phyloP scores from a whole-genome alignment of 2,888 invertebrate species.

The Desoria tigrina region DNA sequence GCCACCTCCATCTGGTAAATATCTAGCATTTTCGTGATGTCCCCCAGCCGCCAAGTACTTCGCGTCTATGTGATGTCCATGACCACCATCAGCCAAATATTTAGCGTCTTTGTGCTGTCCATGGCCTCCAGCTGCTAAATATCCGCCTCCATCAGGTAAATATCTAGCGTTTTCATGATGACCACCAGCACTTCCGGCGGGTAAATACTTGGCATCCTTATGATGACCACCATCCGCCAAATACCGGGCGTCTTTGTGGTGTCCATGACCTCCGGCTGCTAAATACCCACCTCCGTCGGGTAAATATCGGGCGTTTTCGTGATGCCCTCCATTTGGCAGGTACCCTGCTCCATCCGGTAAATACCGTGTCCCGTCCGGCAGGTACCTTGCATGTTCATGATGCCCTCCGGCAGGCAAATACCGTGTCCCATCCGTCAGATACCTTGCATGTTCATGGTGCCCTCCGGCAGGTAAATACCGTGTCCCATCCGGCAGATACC shows the following conservation, averaged over 20 bases:
- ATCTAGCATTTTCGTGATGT: conserved; percentile 6
- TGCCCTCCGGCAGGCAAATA: too few relatives aligned
- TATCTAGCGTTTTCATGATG: conserved; percentile 7
- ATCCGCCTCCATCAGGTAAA: neutral
- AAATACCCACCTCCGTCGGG: too few relatives aligned
- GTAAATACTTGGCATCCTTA: neutral
- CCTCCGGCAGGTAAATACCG: neutral
- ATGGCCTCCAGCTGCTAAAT: too few relatives aligned
- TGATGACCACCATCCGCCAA: neutral
- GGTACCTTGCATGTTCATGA: too few relatives aligned
- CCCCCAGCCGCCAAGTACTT: too few relatives aligned
- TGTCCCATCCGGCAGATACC: neutral
- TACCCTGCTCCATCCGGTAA: too few relatives aligned
- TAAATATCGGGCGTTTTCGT: conserved; percentile 11
- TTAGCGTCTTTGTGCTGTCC: neutral
- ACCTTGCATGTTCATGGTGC: too few relatives aligned
- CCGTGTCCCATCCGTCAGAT: too few relatives aligned
- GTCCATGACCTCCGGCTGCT: neutral
- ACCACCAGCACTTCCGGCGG: neutral
- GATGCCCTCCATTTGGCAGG: neutral
- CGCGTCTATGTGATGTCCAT: neutral
- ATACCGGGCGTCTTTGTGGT: conserved; percentile 1
- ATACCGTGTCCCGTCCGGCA: too few relatives aligned
- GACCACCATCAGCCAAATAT: conserved; percentile 1
- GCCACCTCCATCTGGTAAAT: too few relatives aligned